These are phyloP conservation scores for Sarcophilus harrisii DNA, from an alignment of 2,797 vertebrate species.

Conservation along the genomic window DNA sequence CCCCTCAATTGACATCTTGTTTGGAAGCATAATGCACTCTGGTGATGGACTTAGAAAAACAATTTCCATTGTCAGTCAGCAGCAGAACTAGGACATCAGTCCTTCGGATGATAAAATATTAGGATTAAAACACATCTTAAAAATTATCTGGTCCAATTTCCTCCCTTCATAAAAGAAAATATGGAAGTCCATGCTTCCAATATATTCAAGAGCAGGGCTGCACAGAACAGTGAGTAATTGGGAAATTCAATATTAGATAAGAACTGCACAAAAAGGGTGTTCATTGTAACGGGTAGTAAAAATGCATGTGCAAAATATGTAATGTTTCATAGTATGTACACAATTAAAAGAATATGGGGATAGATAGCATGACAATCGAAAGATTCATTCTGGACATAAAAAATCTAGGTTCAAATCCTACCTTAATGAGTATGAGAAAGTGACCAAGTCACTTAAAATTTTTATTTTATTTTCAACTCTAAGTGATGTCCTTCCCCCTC, in stretches of 20 bases:
- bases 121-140: conserved; percentile 11
- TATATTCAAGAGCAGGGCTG: neutral
- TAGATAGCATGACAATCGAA: neutral
- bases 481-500: neutral
- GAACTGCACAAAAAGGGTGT: neutral
- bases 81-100: conserved; percentile 63
- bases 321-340: neutral
- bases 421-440: neutral
- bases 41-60: conserved; percentile 64
- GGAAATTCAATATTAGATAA: neutral
- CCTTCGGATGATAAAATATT: conserved; percentile 37
- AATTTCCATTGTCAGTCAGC: conserved; percentile 32
- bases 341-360: neutral
- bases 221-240: neutral
- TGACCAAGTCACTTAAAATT: neutral
- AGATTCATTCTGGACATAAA: neutral
- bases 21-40: too few species aligned
- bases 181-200: conserved; percentile 34
- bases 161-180: conserved; percentile 44
- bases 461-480: neutral
- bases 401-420: neutral
- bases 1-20: neutral
- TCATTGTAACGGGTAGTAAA: neutral
- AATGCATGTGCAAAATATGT: neutral
- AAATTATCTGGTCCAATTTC: conserved; percentile 33